Percentiles rank a stretch among this genome's conserved stretches.
Evolutionary conservation across 2,888 invertebrate genomes (phyloP).

Genomic region (Rhagium mordax): DNA sequence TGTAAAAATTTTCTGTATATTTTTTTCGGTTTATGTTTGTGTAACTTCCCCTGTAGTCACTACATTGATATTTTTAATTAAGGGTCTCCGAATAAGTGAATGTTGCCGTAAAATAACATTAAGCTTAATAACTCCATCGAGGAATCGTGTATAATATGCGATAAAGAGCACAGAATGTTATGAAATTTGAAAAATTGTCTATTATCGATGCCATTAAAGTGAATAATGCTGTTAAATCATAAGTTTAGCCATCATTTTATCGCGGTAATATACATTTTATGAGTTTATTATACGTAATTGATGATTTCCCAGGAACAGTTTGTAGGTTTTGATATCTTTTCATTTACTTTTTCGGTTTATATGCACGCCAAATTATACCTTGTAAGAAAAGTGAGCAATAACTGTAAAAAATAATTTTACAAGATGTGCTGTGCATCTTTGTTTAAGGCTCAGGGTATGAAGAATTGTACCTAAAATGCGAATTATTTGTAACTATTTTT

Average conservation of each 20-base stretch:
- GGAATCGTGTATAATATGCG: constrained; percentile 24
- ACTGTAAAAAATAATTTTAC: background rate
- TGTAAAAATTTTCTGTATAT: too few relatives aligned
- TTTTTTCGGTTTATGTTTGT: too few relatives aligned
- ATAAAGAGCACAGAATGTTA: constrained; percentile 38
- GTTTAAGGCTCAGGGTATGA: too few relatives aligned
- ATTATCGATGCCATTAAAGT: constrained; percentile 45
- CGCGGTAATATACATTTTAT: constrained; percentile 39
- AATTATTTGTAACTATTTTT: too few relatives aligned
- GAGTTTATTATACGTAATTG: constrained; percentile 36
- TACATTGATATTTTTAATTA: constrained; percentile 20
- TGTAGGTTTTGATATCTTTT: background rate
- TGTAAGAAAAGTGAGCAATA: background rate
- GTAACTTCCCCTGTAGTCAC: background rate
- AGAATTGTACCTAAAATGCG: too few relatives aligned
- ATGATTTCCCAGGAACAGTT: constrained; percentile 23
- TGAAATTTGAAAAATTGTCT: constrained; percentile 45
- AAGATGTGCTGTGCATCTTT: background rate
- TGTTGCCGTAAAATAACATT: constrained; percentile 22
- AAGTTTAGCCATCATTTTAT: constrained; percentile 43
- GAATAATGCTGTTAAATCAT: constrained; percentile 40
- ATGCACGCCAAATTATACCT: background rate
- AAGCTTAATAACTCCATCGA: constrained; percentile 37
- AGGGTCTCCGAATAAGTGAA: background rate
- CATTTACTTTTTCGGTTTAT: constrained; percentile 1